phyloP scores from a whole-genome alignment of 1,140 invertebrate genomes.

The Gonatopus flavifemur region DNA sequence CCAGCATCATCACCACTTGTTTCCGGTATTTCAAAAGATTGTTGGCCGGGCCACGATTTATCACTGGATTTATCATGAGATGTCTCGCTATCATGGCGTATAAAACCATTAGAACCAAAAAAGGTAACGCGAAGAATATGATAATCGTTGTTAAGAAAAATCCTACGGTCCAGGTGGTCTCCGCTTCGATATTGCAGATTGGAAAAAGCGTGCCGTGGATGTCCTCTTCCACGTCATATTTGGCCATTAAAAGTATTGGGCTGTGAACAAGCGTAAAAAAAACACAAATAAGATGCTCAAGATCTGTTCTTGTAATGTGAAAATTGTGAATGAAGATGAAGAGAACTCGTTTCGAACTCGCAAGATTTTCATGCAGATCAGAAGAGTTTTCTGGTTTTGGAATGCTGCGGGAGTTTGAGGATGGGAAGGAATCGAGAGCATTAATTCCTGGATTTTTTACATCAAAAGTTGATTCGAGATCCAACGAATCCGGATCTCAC shows the following conservation, averaged over 20 bases:
- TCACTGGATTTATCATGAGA: constrained; percentile 74
- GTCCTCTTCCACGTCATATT: constrained; percentile 70
- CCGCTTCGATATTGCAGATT: constrained; percentile 74
- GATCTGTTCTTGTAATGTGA: too few relatives aligned
- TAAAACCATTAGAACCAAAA: constrained; percentile 76
- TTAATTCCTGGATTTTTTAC: too few relatives aligned
- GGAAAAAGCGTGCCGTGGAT: constrained; percentile 70
- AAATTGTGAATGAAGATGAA: too few relatives aligned
- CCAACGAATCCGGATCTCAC: not conserved
- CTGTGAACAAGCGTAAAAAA: constrained; percentile 60
- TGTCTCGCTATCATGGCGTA: constrained; percentile 83
- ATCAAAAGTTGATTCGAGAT: too few relatives aligned
- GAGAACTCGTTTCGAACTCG: too few relatives aligned
- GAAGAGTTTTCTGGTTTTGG: too few relatives aligned
- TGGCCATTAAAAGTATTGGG: constrained; percentile 76
- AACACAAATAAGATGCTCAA: too few relatives aligned
- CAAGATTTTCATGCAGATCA: too few relatives aligned
- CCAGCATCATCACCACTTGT: constrained; percentile 86
- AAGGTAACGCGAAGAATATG: constrained; percentile 81
- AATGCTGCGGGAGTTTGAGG: too few relatives aligned
- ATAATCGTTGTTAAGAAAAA: constrained; percentile 80
- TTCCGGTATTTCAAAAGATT: constrained; percentile 66
- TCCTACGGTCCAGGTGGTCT: constrained; percentile 69
- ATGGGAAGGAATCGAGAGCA: too few relatives aligned
- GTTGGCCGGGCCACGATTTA: constrained; percentile 65